Conservation (phyloP, 1,140 invertebrate species). For the Triops cancriformis region DNA sequence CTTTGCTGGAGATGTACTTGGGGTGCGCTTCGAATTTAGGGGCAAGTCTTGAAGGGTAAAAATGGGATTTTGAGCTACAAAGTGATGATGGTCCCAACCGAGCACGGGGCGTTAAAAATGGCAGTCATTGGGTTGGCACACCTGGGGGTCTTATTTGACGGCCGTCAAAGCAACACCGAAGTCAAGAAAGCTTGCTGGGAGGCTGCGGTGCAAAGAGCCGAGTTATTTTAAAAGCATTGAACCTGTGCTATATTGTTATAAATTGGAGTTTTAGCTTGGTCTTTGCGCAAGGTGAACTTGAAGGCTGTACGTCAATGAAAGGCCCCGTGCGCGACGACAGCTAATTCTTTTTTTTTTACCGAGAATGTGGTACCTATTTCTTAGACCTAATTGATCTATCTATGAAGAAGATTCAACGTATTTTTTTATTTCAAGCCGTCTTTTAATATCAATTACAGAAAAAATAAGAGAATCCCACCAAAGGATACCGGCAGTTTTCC, state of each 20-base stretch:
- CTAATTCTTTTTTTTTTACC: no score
- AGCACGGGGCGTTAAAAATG: not conserved
- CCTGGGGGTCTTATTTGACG: not conserved
- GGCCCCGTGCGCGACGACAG: no score
- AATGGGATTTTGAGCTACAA: not conserved
- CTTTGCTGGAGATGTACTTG: not conserved
- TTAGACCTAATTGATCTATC: no score
- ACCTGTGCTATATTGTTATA: not conserved
- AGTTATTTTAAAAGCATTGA: not conserved
- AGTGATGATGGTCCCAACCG: not conserved
- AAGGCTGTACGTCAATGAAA: no score
- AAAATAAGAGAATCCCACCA: not conserved
- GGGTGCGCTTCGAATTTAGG: not conserved
- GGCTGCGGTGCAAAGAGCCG: not conserved
- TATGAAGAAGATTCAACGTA: not conserved
- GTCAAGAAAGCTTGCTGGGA: not conserved
- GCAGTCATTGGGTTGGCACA: not conserved
- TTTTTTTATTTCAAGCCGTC: not conserved
- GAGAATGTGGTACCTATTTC: no score
- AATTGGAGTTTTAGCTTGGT: not conserved
- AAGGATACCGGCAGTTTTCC: not conserved
- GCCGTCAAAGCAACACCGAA: constrained; percentile 6
- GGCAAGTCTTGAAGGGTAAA: not conserved
- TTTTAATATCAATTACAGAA: no score
- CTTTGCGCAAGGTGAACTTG: not conserved